Conservation (phyloP, 2,113 vertebrate species). For the Vulpes vulpes region DNA sequence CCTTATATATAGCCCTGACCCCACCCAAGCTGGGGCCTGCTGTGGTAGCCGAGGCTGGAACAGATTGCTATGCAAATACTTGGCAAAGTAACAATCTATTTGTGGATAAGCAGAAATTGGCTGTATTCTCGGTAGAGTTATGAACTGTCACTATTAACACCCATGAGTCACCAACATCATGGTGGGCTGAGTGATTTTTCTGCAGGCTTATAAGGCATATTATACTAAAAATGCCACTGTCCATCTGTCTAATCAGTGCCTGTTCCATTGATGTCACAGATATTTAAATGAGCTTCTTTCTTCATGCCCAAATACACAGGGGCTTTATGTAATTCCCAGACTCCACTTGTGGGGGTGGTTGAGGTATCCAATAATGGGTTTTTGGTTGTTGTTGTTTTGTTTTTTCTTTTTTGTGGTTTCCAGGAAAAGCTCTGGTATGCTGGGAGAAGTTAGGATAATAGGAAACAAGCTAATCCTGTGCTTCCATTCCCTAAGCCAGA, state of each 20-base stretch:
- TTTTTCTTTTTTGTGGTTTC: background rate
- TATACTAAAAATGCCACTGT: slow-evolving; percentile 61
- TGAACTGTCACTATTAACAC: slow-evolving; percentile 72
- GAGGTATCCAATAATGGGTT: background rate
- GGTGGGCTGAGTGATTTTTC: slow-evolving; percentile 50
- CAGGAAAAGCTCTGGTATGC: background rate
- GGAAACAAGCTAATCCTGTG: background rate
- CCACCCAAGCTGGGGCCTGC: background rate
- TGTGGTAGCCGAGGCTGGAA: background rate
- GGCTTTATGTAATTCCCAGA: background rate
- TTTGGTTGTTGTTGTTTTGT: background rate
- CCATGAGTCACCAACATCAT: slow-evolving; percentile 56
- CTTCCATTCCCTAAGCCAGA: background rate
- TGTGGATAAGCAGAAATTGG: slow-evolving; percentile 64
- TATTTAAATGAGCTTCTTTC: slow-evolving; percentile 42
- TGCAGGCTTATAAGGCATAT: slow-evolving; percentile 33
- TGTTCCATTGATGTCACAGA: slow-evolving; percentile 52
- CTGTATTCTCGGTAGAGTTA: slow-evolving; percentile 67
- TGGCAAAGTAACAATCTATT: slow-evolving; percentile 60
- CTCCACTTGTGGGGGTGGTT: background rate
- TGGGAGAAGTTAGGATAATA: background rate
- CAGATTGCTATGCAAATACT: slow-evolving; percentile 69
- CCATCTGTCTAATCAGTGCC: slow-evolving; percentile 44
- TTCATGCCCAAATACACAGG: background rate
- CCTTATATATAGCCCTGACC: background rate